Percentiles rank a stretch among this genome's conserved stretches.
These are phyloP conservation scores for Steinernema scapterisci DNA, from an alignment of 2,888 invertebrate species.

Conservation along the genomic window DNA sequence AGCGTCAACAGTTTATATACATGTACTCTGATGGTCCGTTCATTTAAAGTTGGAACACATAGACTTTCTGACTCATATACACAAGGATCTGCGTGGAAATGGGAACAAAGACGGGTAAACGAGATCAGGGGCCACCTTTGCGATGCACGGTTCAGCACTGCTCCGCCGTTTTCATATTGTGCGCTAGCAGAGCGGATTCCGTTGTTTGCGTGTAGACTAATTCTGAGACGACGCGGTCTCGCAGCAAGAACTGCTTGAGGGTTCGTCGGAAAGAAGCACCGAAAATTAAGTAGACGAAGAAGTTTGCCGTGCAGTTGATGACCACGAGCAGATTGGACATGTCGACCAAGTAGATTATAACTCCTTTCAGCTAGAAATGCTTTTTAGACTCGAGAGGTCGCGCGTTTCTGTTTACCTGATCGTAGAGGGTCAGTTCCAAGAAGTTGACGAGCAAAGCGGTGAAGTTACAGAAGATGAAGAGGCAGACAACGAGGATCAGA, in stretches of 20 bases:
- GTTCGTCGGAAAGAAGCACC: slow-evolving; percentile 60
- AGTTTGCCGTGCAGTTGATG: slow-evolving; percentile 65
- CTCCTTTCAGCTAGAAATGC: slow-evolving; percentile 40
- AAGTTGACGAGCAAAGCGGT: slow-evolving; percentile 66
- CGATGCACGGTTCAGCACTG: neutral
- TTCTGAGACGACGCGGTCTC: slow-evolving; percentile 28
- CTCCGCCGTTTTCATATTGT: slow-evolving; percentile 24
- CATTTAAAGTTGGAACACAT: neutral
- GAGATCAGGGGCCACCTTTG: neutral
- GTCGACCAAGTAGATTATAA: slow-evolving; percentile 65
- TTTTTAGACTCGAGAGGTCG: neutral
- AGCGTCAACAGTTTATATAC: slow-evolving; percentile 18
- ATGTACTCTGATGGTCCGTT: neutral
- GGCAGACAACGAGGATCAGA: slow-evolving; percentile 64
- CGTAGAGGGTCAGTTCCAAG: slow-evolving; percentile 61
- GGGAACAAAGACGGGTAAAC: neutral
- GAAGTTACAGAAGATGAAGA: slow-evolving; percentile 67
- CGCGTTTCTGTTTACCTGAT: slow-evolving; percentile 47
- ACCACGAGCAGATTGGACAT: slow-evolving; percentile 65
- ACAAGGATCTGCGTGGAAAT: neutral
- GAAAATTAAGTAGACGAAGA: slow-evolving; percentile 65
- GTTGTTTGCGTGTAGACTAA: slow-evolving; percentile 28
- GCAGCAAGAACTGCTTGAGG: slow-evolving; percentile 39
- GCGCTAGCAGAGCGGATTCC: slow-evolving; percentile 21
- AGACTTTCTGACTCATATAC: neutral